phyloP scores from a whole-genome alignment of 2,888 invertebrate genomes.

The Sceliomorpha sp. region DNA sequence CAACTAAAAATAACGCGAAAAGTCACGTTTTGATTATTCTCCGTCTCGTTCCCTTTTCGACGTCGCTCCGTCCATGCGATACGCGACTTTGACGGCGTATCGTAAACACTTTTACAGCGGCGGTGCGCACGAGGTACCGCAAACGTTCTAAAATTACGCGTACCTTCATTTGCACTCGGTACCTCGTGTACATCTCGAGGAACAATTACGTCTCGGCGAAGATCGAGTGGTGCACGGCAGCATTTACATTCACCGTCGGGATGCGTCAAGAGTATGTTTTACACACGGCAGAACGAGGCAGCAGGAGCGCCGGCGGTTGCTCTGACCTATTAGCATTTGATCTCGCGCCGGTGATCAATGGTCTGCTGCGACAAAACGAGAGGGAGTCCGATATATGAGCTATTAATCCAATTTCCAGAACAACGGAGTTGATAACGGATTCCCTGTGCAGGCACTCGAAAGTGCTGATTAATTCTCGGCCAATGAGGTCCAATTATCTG shows the following conservation, averaged over 20 bases:
- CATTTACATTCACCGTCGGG: conserved; percentile 21
- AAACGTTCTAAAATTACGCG: conserved; percentile 26
- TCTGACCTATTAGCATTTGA: conserved; percentile 52
- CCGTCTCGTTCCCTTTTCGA: no score
- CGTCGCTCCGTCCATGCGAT: no score
- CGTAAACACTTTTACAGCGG: conserved; percentile 19
- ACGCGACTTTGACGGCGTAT: no score
- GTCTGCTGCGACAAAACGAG: conserved; percentile 44
- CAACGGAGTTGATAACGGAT: conserved; percentile 42
- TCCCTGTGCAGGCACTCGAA: conserved; percentile 35
- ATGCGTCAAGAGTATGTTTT: conserved; percentile 36
- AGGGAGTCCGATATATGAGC: conserved; percentile 40
- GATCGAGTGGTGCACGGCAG: conserved; percentile 32
- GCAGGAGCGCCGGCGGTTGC: conserved; percentile 28
- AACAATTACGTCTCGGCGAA: conserved; percentile 35
- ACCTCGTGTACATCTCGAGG: conserved; percentile 21
- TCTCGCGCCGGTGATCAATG: conserved; percentile 48
- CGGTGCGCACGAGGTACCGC: conserved; percentile 11
- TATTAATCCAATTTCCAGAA: conserved; percentile 50
- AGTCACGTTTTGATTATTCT: no score
- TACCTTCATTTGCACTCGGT: conserved; percentile 19
- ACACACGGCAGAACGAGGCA: conserved; percentile 35
- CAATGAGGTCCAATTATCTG: conserved; percentile 38
- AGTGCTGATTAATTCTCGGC: conserved; percentile 46
- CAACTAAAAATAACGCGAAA: no score